A percentile compares a stretch with the other conserved stretches of the same genome.
Conservation (phyloP, 1,140 invertebrate genomes). For the Drosophila prosaltans region DNA sequence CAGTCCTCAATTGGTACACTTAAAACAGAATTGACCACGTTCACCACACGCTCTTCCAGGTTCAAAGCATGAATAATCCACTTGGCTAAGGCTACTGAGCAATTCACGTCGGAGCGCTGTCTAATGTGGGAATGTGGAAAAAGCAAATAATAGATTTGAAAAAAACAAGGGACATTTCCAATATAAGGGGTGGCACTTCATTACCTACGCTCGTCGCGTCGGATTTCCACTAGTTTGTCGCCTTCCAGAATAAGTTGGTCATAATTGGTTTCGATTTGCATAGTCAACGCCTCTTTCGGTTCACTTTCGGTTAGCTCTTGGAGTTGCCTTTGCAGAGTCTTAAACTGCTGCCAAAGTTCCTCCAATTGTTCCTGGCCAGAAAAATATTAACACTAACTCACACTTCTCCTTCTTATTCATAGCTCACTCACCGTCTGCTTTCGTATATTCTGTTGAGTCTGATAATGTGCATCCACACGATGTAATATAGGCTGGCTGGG, state of each 20-base stretch:
- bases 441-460: constrained; percentile 74
- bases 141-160: neutral
- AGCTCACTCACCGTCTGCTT: constrained; percentile 61
- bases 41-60: constrained; percentile 75
- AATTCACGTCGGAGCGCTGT: constrained; percentile 74
- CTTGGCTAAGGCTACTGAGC: constrained; percentile 70
- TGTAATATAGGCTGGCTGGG: constrained; percentile 69
- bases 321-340: constrained; percentile 69
- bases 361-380: constrained; percentile 63
- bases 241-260: constrained; percentile 79
- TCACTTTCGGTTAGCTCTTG: constrained; percentile 77
- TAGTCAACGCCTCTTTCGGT: constrained; percentile 73
- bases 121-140: constrained; percentile 25
- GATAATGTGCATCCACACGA: constrained; percentile 70
- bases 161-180: constrained; percentile 18
- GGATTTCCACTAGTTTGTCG: constrained; percentile 76
- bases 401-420: no score
- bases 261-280: constrained; percentile 82
- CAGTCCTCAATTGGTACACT: constrained; percentile 76
- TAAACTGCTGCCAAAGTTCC: constrained; percentile 76
- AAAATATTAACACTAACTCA: neutral
- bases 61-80: constrained; percentile 71
- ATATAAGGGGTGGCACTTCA: constrained; percentile 22
- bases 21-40: constrained; percentile 67
- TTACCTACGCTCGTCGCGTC: constrained; percentile 68